Conservation (phyloP, 2,113 vertebrate genomes). For the Zosterops hypoxanthus region DNA sequence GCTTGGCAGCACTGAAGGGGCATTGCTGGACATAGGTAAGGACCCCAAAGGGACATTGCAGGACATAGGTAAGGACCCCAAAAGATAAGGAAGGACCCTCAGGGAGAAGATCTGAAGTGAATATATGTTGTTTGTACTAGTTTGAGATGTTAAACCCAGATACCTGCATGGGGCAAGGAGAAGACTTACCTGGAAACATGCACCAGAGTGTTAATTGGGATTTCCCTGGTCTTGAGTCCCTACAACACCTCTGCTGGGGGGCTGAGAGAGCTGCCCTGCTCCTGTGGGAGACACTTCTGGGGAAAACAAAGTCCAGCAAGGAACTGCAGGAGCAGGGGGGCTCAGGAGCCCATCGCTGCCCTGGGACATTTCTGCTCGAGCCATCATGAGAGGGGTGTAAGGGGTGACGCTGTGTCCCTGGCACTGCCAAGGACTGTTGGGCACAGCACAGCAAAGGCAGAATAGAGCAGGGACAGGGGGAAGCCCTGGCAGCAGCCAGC, state of each 20-base stretch:
- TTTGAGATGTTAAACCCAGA: not conserved
- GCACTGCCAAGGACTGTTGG: not conserved
- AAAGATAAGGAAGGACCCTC: not conserved
- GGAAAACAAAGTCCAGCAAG: not conserved
- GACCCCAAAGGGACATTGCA: not conserved
- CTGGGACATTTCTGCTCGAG: not conserved
- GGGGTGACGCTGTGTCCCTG: rapidly evolving
- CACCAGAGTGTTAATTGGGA: not conserved
- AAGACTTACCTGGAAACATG: not conserved
- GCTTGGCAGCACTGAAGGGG: not conserved
- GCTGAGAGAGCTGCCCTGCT: not conserved
- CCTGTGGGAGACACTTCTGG: rapidly evolving
- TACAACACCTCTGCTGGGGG: not conserved
- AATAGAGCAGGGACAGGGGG: rapidly evolving
- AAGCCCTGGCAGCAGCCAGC: not conserved
- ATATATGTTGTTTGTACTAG: not conserved
- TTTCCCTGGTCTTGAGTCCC: not conserved
- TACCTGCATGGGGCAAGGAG: not conserved
- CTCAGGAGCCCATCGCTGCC: not conserved
- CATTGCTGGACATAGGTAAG: not conserved
- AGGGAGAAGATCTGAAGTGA: not conserved
- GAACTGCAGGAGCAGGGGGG: not conserved
- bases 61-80: not conserved
- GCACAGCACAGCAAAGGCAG: not conserved
- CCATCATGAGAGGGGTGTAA: rapidly evolving